Evolutionary conservation across 2,797 vertebrate genomes (phyloP).

Genomic region (Oceanodroma leucorhoa): DNA sequence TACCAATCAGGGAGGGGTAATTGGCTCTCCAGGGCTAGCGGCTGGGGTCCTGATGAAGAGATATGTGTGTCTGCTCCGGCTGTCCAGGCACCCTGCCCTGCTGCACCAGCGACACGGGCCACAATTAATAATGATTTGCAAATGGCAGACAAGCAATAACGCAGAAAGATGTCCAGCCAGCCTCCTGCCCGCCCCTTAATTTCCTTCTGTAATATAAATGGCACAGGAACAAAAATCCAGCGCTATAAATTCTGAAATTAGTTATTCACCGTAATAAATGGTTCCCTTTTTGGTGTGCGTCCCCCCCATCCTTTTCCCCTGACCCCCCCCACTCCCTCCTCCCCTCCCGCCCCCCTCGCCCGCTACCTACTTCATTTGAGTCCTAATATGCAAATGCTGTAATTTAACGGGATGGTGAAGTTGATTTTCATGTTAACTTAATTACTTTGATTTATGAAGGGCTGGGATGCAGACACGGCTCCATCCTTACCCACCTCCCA

Average conservation of each 20-base stretch:
- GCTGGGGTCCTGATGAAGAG: slow-evolving; percentile 96
- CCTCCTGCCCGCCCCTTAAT: slow-evolving; percentile 81
- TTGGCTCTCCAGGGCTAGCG: slow-evolving; percentile 92
- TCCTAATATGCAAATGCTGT: slow-evolving; percentile 81
- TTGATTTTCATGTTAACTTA: slow-evolving; percentile 83
- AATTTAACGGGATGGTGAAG: slow-evolving; percentile 85
- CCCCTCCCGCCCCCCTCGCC: background rate
- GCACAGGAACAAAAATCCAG: slow-evolving; percentile 80
- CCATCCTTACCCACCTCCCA: slow-evolving; percentile 74
- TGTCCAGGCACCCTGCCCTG: slow-evolving; percentile 79
- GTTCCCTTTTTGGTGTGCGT: slow-evolving; percentile 51
- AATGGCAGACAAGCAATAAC: slow-evolving; percentile 91
- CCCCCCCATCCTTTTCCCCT: background rate
- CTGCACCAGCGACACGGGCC: slow-evolving; percentile 77
- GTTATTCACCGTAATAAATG: slow-evolving; percentile 84
- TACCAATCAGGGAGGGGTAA: slow-evolving; percentile 98
- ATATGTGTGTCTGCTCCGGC: slow-evolving; percentile 87
- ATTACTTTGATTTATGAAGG: slow-evolving; percentile 92
- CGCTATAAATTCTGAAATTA: slow-evolving; percentile 85
- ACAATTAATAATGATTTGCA: slow-evolving; percentile 96
- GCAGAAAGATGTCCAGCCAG: slow-evolving; percentile 85
- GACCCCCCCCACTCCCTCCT: background rate
- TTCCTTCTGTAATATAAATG: slow-evolving; percentile 86
- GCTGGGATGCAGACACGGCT: slow-evolving; percentile 75
- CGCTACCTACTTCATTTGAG: slow-evolving; percentile 68